Percentiles rank a stretch among this genome's conserved stretches.
Conservation (phyloP, 2,888 invertebrate genomes). For the Crematogaster levior region DNA sequence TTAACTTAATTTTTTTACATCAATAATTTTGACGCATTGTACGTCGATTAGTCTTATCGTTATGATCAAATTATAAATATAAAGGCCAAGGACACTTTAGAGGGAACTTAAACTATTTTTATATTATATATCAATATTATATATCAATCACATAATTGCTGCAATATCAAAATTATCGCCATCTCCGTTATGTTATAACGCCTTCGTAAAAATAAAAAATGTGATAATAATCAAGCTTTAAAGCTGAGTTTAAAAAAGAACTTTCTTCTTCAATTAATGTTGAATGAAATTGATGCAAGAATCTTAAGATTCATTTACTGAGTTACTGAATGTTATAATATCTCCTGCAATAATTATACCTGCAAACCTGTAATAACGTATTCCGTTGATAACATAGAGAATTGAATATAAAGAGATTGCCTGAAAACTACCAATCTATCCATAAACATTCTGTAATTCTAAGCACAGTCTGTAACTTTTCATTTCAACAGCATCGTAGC, state of each 20-base stretch:
- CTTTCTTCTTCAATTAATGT: not conserved
- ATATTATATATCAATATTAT: no score
- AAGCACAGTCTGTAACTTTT: conserved; percentile 27
- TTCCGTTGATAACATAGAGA: not conserved
- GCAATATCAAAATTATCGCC: not conserved
- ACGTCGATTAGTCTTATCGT: not conserved
- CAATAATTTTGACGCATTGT: not conserved
- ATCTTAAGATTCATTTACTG: not conserved
- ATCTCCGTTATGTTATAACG: not conserved
- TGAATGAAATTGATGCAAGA: not conserved
- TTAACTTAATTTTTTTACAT: not conserved
- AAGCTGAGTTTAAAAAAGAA: not conserved
- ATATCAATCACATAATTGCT: not conserved
- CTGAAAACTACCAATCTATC: not conserved
- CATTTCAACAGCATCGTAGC: conserved; percentile 7
- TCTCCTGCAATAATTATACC: no score
- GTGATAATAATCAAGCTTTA: not conserved
- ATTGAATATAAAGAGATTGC: not conserved
- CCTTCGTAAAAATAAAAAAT: not conserved
- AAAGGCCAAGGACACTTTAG: not conserved
- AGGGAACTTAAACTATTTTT: not conserved
- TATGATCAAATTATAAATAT: not conserved
- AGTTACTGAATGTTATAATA: no score
- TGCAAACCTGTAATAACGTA: not conserved
- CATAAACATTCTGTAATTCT: conserved; percentile 11